A percentile compares a stretch with the other conserved stretches of the same genome.
Evolutionary conservation across 2,888 invertebrate genomes (phyloP).

Genomic region (Idaea dimidiata): DNA sequence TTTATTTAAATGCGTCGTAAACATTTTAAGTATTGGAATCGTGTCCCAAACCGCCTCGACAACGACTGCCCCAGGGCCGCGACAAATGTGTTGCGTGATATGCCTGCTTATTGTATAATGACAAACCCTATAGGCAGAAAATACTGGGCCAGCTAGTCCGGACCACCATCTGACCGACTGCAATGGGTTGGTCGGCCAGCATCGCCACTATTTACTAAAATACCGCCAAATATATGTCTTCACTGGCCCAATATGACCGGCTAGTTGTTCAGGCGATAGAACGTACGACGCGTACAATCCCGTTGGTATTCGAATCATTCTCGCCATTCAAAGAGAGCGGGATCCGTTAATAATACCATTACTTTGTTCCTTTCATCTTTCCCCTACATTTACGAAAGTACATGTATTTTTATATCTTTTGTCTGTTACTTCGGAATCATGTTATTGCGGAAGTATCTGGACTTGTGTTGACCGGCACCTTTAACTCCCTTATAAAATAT

Average conservation of each 20-base stretch:
- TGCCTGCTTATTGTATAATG: too few species aligned
- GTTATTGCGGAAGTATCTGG: not conserved
- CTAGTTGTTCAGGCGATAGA: too few species aligned
- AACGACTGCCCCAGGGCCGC: too few species aligned
- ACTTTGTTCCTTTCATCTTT: constrained; percentile 20
- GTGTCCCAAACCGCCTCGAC: too few species aligned
- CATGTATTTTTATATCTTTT: constrained; percentile 11
- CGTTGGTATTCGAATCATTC: constrained; percentile 11
- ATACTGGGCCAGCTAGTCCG: not conserved
- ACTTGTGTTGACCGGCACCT: constrained; percentile 3
- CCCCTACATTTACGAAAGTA: constrained; percentile 1
- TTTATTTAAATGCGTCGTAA: not conserved
- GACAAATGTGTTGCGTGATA: too few species aligned
- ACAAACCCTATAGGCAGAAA: too few species aligned
- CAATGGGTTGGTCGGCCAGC: not conserved
- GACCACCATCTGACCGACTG: not conserved
- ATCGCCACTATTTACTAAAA: too few species aligned
- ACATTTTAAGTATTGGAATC: not conserved
- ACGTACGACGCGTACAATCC: constrained; percentile 7
- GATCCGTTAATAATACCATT: constrained; percentile 26
- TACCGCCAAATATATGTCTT: too few species aligned
- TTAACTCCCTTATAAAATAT: too few species aligned
- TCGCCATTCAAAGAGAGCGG: constrained; percentile 10
- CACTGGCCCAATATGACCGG: too few species aligned
- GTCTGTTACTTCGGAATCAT: constrained; percentile 5